These are phyloP conservation scores for Phoenoteleia sp. DNA, from an alignment of 2,888 invertebrate genomes.

Conservation along the genomic window DNA sequence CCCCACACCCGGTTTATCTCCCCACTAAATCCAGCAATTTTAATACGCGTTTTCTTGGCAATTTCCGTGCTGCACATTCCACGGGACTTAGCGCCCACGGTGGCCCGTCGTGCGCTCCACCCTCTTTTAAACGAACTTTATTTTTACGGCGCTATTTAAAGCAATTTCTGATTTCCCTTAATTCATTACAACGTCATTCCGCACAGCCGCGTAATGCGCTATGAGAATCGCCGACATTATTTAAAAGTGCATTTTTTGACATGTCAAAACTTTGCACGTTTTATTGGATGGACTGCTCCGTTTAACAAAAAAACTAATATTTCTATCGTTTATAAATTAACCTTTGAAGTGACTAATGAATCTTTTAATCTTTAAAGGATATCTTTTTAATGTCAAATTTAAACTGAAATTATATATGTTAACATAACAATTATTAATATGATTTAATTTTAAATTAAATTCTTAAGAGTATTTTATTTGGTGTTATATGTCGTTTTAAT, in stretches of 20 bases:
- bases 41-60: slow-evolving; percentile 88
- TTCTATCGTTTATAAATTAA: no score
- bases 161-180: slow-evolving; percentile 86
- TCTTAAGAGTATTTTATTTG: neutral
- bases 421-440: no score
- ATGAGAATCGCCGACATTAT: slow-evolving; percentile 74
- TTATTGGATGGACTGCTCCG: neutral
- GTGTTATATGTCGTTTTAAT: no score
- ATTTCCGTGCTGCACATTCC: slow-evolving; percentile 86
- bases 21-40: slow-evolving; percentile 88
- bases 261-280: neutral
- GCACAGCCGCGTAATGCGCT: slow-evolving; percentile 82
- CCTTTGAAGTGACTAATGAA: no score
- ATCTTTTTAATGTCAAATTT: no score
- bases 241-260: slow-evolving; percentile 65
- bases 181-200: slow-evolving; percentile 85
- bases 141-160: slow-evolving; percentile 85
- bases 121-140: slow-evolving; percentile 81
- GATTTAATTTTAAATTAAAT: no score
- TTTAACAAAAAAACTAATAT: no score
- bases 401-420: no score
- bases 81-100: slow-evolving; percentile 79
- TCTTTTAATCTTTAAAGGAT: no score
- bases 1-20: slow-evolving; percentile 88
- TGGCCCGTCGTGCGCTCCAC: slow-evolving; percentile 69